These are phyloP conservation scores for Bombus ignitus DNA, from an alignment of 1,140 invertebrate species.

Conservation along the genomic window DNA sequence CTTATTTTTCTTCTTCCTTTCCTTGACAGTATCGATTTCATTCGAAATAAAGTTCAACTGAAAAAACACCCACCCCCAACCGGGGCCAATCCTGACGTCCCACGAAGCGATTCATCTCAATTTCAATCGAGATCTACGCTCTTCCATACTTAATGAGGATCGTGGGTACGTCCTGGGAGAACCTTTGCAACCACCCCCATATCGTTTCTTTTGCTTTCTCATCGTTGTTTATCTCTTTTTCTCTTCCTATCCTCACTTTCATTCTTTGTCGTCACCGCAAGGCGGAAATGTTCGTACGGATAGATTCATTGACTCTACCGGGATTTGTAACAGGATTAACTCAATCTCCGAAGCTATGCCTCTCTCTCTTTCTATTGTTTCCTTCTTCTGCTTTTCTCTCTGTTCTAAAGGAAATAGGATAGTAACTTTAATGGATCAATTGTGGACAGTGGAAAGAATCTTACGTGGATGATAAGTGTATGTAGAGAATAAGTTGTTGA, in stretches of 20 bases:
- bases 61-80: slow-evolving; percentile 39
- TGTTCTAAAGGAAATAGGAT: neutral
- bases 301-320: slow-evolving; percentile 2
- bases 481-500: too few relatives aligned
- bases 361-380: neutral
- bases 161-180: slow-evolving; percentile 12
- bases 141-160: slow-evolving; percentile 77
- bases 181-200: neutral
- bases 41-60: neutral
- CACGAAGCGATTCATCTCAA: slow-evolving; percentile 77
- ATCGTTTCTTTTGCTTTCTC: neutral
- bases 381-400: neutral
- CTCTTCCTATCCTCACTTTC: neutral
- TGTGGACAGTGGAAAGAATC: neutral
- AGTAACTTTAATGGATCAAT: neutral
- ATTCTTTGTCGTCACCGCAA: neutral
- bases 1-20: slow-evolving; percentile 47
- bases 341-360: neutral
- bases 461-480: neutral
- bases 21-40: slow-evolving; percentile 15
- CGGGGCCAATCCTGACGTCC: slow-evolving; percentile 41
- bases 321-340: neutral
- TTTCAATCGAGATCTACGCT: slow-evolving; percentile 73
- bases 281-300: neutral
- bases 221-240: neutral